These are phyloP conservation scores for Campopleginae sp. DNA, from an alignment of 2,888 invertebrate species.

Conservation along the genomic window DNA sequence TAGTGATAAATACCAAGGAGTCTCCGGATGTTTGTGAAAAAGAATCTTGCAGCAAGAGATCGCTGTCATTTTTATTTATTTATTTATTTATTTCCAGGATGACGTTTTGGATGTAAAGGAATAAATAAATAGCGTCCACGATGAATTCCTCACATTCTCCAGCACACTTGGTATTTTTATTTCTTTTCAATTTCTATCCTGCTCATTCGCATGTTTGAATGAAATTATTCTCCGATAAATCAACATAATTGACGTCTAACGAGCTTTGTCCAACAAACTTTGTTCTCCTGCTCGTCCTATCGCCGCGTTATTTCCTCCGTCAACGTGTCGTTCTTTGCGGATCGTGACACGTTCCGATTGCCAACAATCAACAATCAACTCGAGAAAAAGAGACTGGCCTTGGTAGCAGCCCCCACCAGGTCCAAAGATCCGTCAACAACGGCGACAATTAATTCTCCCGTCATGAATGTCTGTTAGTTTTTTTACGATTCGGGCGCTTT, in stretches of 20 bases:
- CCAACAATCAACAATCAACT: slow-evolving; percentile 14
- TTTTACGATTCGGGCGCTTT: background rate
- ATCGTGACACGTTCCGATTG: slow-evolving; percentile 21
- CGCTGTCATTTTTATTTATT: background rate
- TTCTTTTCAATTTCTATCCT: background rate
- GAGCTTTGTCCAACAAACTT: slow-evolving; percentile 43
- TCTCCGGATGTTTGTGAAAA: slow-evolving; percentile 58
- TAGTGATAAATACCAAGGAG: slow-evolving; percentile 46
- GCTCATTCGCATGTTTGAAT: background rate
- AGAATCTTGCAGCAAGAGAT: slow-evolving; percentile 33
- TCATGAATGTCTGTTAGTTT: background rate
- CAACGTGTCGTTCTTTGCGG: slow-evolving; percentile 32
- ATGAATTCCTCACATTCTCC: no score
- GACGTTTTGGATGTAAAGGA: background rate
- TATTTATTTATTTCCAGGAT: background rate
- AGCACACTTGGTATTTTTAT: background rate
- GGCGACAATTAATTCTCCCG: slow-evolving; percentile 21
- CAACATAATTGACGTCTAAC: slow-evolving; percentile 34
- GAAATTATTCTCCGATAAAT: background rate
- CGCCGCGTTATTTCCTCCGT: slow-evolving; percentile 43
- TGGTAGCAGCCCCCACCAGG: slow-evolving; percentile 28
- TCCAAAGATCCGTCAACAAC: slow-evolving; percentile 20
- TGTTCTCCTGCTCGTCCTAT: background rate
- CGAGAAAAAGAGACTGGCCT: slow-evolving; percentile 6
- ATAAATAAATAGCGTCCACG: background rate